phyloP scores from a whole-genome alignment of 2,888 invertebrate species.

The Drosophila mercatorum region DNA sequence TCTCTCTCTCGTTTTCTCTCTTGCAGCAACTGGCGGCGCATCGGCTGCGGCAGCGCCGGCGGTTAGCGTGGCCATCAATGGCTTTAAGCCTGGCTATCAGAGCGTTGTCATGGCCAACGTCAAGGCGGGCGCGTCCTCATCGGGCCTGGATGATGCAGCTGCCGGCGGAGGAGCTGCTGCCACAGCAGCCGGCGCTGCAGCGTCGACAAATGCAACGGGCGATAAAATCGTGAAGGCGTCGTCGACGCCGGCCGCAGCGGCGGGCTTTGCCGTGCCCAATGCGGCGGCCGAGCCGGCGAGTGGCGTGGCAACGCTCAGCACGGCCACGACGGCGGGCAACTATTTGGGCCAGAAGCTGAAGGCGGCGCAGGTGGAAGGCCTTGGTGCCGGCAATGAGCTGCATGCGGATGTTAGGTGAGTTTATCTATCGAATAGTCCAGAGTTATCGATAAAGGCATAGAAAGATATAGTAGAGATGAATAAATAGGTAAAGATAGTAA shows the following conservation, averaged over 20 bases:
- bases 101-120: constrained; percentile 68
- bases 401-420: constrained; percentile 82
- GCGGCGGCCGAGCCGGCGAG: constrained; percentile 29
- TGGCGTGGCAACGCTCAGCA: constrained; percentile 69
- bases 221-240: constrained; percentile 60
- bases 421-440: neutral
- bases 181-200: constrained; percentile 12
- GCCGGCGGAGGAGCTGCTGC: constrained; percentile 1
- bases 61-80: constrained; percentile 61
- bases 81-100: constrained; percentile 73
- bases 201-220: constrained; percentile 26
- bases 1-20: too few relatives aligned
- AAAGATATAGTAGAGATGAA: too few relatives aligned
- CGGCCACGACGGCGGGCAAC: constrained; percentile 80
- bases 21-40: constrained; percentile 14
- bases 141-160: constrained; percentile 29
- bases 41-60: constrained; percentile 46
- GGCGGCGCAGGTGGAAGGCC: constrained; percentile 81
- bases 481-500: too few relatives aligned
- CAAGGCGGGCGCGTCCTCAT: constrained; percentile 30
- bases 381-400: constrained; percentile 80
- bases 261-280: constrained; percentile 43
- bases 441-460: neutral
- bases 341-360: constrained; percentile 83
- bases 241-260: constrained; percentile 14